Percentiles rank a stretch among this genome's conserved stretches.
Evolutionary conservation across 2,113 vertebrate species (phyloP).

Genomic region (Sciurus niger): DNA sequence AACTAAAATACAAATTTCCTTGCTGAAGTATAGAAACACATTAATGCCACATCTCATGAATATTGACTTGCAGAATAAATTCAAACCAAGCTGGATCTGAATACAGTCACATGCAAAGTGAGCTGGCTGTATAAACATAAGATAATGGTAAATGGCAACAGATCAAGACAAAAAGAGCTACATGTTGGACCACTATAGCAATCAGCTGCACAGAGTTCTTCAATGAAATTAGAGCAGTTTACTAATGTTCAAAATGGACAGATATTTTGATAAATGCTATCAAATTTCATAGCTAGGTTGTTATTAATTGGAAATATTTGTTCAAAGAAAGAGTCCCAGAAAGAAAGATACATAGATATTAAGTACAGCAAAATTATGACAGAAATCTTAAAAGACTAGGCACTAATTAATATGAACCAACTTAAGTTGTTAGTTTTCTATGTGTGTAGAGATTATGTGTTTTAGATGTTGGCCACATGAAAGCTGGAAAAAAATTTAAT

Average conservation of each 20-base stretch:
- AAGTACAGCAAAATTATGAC: background rate
- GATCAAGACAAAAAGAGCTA: background rate
- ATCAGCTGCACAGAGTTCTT: background rate
- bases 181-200: background rate
- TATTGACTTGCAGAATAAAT: background rate
- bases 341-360: background rate
- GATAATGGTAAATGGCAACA: slow-evolving; percentile 15
- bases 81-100: background rate
- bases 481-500: background rate
- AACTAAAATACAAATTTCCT: background rate
- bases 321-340: background rate
- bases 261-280: slow-evolving; percentile 23
- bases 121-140: background rate
- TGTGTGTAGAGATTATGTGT: background rate
- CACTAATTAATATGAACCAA: background rate
- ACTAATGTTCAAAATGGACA: background rate
- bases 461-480: background rate
- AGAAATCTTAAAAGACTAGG: background rate
- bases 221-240: background rate
- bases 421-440: background rate
- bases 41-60: background rate
- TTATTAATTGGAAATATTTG: background rate
- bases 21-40: background rate
- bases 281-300: background rate
- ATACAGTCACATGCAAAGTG: background rate